phyloP scores from a whole-genome alignment of 2,113 vertebrate species.

The Reinhardtius hippoglossoides region DNA sequence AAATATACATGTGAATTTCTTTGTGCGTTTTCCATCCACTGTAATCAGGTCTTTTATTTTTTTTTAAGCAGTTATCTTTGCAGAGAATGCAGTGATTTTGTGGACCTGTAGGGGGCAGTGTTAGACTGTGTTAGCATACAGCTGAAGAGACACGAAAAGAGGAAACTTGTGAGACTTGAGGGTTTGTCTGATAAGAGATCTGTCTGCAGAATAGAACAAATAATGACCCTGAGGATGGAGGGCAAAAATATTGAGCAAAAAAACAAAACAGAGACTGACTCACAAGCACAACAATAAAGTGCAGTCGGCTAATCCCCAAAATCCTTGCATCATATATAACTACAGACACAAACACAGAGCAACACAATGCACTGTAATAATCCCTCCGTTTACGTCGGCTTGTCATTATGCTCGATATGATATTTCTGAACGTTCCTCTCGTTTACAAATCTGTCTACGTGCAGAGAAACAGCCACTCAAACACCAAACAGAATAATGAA shows the following conservation, averaged over 20 bases:
- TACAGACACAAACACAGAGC: background rate
- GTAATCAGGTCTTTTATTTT: background rate
- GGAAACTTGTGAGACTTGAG: conserved; percentile 20
- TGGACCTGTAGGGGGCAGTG: conserved; percentile 71
- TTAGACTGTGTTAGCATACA: conserved; percentile 25
- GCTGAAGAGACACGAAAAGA: background rate
- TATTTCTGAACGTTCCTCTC: background rate
- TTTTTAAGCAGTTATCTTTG: background rate
- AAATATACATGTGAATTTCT: background rate
- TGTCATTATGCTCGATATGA: background rate
- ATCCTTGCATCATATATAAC: background rate
- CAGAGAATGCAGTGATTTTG: background rate
- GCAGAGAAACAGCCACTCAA: conserved; percentile 6
- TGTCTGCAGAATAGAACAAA: conserved; percentile 43
- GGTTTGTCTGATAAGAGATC: conserved; percentile 36
- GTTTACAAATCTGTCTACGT: conserved; percentile 21
- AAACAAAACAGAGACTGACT: conserved; percentile 13
- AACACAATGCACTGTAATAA: background rate
- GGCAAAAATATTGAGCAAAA: conserved; percentile 20
- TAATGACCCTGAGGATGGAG: conserved; percentile 38
- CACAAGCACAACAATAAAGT: conserved; percentile 22
- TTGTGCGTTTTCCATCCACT: background rate
- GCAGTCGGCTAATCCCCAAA: conserved; percentile 17
- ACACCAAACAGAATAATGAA: conserved; percentile 39
- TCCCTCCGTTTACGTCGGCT: background rate